phyloP scores from a whole-genome alignment of 2,888 invertebrate genomes.

The Dione juno region DNA sequence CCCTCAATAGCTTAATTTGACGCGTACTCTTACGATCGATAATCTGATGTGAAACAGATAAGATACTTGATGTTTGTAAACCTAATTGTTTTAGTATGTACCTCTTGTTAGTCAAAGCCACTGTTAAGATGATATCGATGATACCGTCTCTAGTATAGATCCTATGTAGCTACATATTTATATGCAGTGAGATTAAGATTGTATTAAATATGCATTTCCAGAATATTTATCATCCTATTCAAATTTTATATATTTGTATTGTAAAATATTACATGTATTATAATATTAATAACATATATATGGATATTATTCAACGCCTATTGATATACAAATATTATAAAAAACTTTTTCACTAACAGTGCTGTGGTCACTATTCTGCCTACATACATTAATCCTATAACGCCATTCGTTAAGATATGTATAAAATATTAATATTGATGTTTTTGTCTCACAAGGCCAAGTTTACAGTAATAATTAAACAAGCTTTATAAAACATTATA shows the following conservation, averaged over 20 bases:
- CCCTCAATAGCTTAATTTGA: constrained; percentile 47
- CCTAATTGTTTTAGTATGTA: constrained; percentile 19
- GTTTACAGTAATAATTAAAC: neutral
- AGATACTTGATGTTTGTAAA: constrained; percentile 32
- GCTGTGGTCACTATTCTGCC: too few species aligned
- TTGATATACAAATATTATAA: too few species aligned
- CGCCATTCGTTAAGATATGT: too few species aligned
- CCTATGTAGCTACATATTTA: neutral
- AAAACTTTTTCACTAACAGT: too few species aligned
- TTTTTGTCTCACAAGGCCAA: neutral
- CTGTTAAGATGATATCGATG: neutral
- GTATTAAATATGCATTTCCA: neutral
- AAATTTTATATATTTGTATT: too few species aligned
- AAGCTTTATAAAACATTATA: constrained; percentile 43
- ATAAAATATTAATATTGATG: neutral
- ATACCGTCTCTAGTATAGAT: neutral
- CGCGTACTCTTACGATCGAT: constrained; percentile 30
- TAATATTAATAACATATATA: too few species aligned
- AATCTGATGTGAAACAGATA: constrained; percentile 29
- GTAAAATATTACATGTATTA: too few species aligned
- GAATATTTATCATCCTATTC: neutral
- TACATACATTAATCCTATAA: too few species aligned
- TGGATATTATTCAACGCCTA: too few species aligned
- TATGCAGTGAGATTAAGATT: neutral
- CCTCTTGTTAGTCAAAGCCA: constrained; percentile 1